Conservation (phyloP, 2,113 vertebrate species). For the Sclerurus mexicanus region DNA sequence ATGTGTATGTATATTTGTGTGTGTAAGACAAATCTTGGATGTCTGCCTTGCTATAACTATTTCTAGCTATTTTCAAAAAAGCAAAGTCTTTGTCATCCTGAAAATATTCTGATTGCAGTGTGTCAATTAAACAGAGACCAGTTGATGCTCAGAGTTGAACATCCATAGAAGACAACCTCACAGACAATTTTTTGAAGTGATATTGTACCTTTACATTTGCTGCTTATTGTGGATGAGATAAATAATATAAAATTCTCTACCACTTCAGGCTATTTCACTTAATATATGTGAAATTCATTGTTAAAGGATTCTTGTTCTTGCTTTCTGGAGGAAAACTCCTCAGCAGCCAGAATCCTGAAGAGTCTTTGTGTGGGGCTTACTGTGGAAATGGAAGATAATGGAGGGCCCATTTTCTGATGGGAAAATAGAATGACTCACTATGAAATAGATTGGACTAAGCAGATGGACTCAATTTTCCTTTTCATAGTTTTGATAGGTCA, state of each 20-base stretch:
- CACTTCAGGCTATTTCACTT: not conserved
- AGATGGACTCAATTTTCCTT: not conserved
- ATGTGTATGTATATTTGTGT: not conserved
- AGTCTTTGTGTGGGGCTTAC: not conserved
- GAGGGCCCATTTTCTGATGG: not conserved
- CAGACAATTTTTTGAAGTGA: not conserved
- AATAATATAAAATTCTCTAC: not conserved
- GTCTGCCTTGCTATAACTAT: not conserved
- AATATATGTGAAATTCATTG: not conserved
- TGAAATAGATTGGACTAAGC: not conserved
- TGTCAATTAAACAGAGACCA: not conserved
- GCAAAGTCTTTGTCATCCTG: not conserved
- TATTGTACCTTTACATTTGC: not conserved
- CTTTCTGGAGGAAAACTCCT: not conserved
- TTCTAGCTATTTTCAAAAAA: not conserved
- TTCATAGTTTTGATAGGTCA: not conserved
- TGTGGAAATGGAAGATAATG: constrained; percentile 24
- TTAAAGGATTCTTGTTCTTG: not conserved
- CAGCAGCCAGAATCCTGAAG: not conserved
- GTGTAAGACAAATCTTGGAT: not conserved
- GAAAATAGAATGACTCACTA: constrained; percentile 12
- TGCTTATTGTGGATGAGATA: not conserved
- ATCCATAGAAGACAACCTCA: not conserved
- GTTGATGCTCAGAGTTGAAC: not conserved
- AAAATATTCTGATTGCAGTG: not conserved